Base-by-base conservation (phyloP, 2,113 vertebrate genomes). In the Tiliqua scincoides region DNA sequence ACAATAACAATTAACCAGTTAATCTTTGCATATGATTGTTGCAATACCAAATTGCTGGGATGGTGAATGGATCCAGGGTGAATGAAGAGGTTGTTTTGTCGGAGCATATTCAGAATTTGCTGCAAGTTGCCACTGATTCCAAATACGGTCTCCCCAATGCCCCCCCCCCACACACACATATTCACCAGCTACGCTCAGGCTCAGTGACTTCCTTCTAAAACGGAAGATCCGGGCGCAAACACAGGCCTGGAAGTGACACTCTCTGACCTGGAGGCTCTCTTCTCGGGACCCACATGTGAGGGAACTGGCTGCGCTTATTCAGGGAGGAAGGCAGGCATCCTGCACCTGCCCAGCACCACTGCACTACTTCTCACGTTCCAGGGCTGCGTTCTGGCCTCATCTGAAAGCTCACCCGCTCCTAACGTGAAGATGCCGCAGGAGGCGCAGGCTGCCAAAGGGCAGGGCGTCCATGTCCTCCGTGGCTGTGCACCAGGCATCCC, bases 381-480 rank as follows among this genome's bases (percentile, higher is more conserved):
- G 61, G 54, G 70, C 27, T 8, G 18, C 52, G 37, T 0, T 27
- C 48, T 12, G 1, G 23, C 32, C 37, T 0, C 9, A 6, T 7
- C 48, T 4, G n/a, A n/a, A n/a, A n/a, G 54, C 92, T 87, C 73
- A 97, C 97, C 94, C 89, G 57, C 30, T 95, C 65, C 95, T 96
- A 30, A 96, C 93, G 11, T 95, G 97, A 2, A 98, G 89, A 32
- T 97, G 95, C 12, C 97, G 96, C 57, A 97, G 93, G 3, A 97
- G 93, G 83, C 93, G 7, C 25, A 32, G 90, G 40, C 94, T 96
- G 57, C 97, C 97, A 52, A 98, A 98, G 0, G 97, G 95, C 89
- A 98, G 89, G 0, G 97, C 96, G 91, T 98, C 97, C 97, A 97
- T 97, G 91, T 98, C 97, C 88, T 98, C 97, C 2, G 97, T 97